These are phyloP conservation scores for Sternarchorhynchus goeldii DNA, from an alignment of 2,797 vertebrate genomes.

Conservation along the genomic window DNA sequence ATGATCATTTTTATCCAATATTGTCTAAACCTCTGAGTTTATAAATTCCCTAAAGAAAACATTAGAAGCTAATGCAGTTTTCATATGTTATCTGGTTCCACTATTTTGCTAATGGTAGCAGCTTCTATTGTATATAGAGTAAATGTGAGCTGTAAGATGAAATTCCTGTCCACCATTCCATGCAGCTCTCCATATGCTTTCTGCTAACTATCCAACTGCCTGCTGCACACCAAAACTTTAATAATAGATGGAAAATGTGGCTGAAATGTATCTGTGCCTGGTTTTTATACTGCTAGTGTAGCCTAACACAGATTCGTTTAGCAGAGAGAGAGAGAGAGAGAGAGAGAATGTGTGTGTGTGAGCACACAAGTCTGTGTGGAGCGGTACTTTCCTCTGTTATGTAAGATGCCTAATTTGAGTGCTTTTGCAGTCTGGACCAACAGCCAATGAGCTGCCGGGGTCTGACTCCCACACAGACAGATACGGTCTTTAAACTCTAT, in stretches of 20 bases:
- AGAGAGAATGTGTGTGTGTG: neutral
- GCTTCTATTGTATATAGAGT: slow-evolving; percentile 41
- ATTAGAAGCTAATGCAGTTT: slow-evolving; percentile 40
- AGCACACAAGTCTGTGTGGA: slow-evolving; percentile 13
- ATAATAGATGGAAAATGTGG: slow-evolving; percentile 65
- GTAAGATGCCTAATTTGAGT: slow-evolving; percentile 62
- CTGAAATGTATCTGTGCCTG: slow-evolving; percentile 59
- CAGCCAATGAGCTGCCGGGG: slow-evolving; percentile 23
- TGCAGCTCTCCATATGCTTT: slow-evolving; percentile 2
- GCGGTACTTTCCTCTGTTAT: slow-evolving; percentile 63
- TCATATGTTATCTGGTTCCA: slow-evolving; percentile 35
- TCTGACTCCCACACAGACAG: slow-evolving; percentile 18
- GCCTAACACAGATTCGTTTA: slow-evolving; percentile 65
- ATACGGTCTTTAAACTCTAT: no score
- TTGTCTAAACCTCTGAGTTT: slow-evolving; percentile 28
- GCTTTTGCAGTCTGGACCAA: slow-evolving; percentile 34
- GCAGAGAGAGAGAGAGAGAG: slow-evolving; percentile 55
- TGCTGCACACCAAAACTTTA: slow-evolving; percentile 54
- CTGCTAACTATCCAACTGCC: slow-evolving; percentile 6
- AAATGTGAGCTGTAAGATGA: slow-evolving; percentile 24
- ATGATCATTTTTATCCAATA: neutral
- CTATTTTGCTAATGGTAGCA: slow-evolving; percentile 52
- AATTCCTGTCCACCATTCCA: slow-evolving; percentile 8
- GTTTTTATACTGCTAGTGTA: slow-evolving; percentile 55
- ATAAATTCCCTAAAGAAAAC: slow-evolving; percentile 21